phyloP scores from a whole-genome alignment of 2,888 invertebrate species.

The Pammene aurita region DNA sequence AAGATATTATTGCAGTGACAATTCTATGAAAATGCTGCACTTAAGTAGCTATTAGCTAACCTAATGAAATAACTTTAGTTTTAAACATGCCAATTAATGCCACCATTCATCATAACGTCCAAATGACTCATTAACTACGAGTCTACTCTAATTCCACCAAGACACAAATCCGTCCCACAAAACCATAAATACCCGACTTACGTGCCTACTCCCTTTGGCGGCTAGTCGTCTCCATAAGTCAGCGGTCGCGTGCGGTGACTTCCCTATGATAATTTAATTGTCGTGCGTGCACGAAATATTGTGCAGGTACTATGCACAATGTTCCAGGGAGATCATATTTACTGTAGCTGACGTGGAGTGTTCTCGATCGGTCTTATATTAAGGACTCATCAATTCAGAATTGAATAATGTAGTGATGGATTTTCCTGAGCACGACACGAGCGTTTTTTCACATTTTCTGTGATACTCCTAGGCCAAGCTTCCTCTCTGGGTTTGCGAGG shows the following conservation, averaged over 20 bases:
- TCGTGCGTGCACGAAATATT: slow-evolving; percentile 65
- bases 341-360: slow-evolving; percentile 10
- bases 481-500: too few relatives aligned
- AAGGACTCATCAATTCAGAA: background rate
- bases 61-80: too few relatives aligned
- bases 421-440: too few relatives aligned
- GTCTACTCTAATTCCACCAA: too few relatives aligned
- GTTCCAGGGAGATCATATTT: slow-evolving; percentile 12
- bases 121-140: too few relatives aligned
- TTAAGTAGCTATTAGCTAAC: too few relatives aligned
- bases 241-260: slow-evolving; percentile 76
- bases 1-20: too few relatives aligned
- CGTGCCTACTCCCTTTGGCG: slow-evolving; percentile 39
- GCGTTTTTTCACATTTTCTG: too few relatives aligned
- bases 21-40: too few relatives aligned
- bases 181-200: slow-evolving; percentile 46
- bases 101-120: too few relatives aligned
- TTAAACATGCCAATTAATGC: too few relatives aligned
- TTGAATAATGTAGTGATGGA: background rate
- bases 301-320: slow-evolving; percentile 21
- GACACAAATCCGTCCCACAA: background rate
- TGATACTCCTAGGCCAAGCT: too few relatives aligned
- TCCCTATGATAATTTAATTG: slow-evolving; percentile 82
- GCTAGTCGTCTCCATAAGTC: slow-evolving; percentile 67
- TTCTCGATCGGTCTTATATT: background rate